Evolutionary conservation across 2,888 invertebrate species (phyloP), one percentile per base, ranked within the genome.

Genomic region (Yponomeuta plumbellus): DNA sequence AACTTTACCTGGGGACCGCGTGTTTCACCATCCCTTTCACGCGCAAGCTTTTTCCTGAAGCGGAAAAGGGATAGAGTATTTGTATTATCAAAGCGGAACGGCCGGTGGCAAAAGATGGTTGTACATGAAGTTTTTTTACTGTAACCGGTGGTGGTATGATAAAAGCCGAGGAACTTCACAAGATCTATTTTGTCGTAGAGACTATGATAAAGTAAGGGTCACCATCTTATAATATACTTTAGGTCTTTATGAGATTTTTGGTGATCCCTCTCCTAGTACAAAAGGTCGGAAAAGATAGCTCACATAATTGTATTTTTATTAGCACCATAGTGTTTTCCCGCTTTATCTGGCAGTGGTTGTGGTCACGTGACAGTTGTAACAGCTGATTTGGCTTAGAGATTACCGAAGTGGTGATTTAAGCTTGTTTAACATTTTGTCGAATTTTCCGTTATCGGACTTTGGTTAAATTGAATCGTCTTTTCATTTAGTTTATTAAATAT

Each of bases 81-180:
- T 76, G 76, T 71, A 79, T 84, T 86, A 84, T 84, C 81, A 84
- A 82, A 81, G 80, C 78, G 80, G 85, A 80, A 85, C 83, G 83
- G 83, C 78, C 79, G 78, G 72, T n/a, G 56, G 64, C 17, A 61
- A 69, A 73, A 79, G 76, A 80, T 77, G 78, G 78, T 75, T 72
- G 70, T 68, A 74, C 71, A 77, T 81, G 82, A 52, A 52, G 44
- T 52, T 52, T 52, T 52, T 52, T 52, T 52, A 52, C 44, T 52
- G 44, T 17, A 17, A 17, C 10, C 44, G 44, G 44, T 52, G 44
- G 44, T 71, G 67, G 71, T 52, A 17, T 52, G 44, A 5, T 10
- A 34, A 17, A 17, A 52, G 13, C 17, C 4, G 5, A 52, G 44
- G 5, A 52, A 17, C 44, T 52, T 52, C 17, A 17, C 44, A 52